Percentiles rank a stretch among this genome's conserved stretches.
phyloP scores from a whole-genome alignment of 2,888 invertebrate species.

The Neocrepidodera transversa region DNA sequence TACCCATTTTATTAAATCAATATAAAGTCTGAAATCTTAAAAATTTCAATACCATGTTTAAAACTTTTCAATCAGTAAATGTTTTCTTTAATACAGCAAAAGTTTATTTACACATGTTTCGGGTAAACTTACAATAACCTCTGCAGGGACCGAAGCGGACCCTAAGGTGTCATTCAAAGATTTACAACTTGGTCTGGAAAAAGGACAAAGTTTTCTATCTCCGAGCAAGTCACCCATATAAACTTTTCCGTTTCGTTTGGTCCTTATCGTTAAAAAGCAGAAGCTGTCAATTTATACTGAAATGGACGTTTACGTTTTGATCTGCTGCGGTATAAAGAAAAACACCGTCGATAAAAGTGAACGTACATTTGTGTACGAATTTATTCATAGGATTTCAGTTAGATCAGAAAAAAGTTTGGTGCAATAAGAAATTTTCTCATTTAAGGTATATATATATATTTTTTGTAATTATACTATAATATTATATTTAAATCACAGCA shows the following conservation, averaged over 20 bases:
- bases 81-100: not conserved
- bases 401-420: not conserved
- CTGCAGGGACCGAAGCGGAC: conserved; percentile 29
- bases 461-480: too few relatives aligned
- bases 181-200: conserved; percentile 46
- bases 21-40: too few relatives aligned
- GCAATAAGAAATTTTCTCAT: too few relatives aligned
- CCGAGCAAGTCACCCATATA: conserved; percentile 43
- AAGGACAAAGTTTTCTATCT: conserved; percentile 48
- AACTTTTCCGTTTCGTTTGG: conserved; percentile 43
- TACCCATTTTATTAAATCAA: too few relatives aligned
- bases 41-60: too few relatives aligned
- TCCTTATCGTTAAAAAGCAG: conserved; percentile 44
- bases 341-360: conserved; percentile 12
- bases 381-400: not conserved
- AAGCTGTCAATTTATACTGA: conserved; percentile 45
- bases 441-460: too few relatives aligned
- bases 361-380: not conserved
- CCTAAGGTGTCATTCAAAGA: conserved; percentile 47
- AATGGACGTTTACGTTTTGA: conserved; percentile 42
- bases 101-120: conserved; percentile 40
- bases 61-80: not conserved
- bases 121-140: conserved; percentile 43
- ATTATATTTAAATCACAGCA: too few relatives aligned
- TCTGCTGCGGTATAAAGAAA: conserved; percentile 30